These are phyloP conservation scores for Plutomurus gul DNA, from an alignment of 1,140 invertebrate species.

Conservation along the genomic window DNA sequence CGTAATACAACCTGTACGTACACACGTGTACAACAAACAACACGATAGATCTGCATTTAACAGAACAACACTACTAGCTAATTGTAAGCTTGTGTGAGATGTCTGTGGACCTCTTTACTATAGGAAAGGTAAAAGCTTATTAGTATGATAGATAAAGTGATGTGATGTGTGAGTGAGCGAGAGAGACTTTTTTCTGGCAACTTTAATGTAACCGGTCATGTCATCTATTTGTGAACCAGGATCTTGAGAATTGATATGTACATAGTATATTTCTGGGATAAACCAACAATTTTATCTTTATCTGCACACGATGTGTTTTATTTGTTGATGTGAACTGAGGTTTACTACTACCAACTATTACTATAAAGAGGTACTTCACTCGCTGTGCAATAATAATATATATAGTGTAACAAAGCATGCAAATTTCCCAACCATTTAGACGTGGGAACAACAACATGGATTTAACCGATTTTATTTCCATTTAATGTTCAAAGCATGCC, in stretches of 20 bases:
- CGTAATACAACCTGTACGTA: not conserved
- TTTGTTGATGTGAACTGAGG: not conserved
- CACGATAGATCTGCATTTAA: too few relatives aligned
- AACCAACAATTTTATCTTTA: slow-evolving; percentile 4
- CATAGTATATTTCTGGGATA: slow-evolving; percentile 8
- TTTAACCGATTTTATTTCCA: slow-evolving; percentile 31
- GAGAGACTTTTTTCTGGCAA: slow-evolving; percentile 16
- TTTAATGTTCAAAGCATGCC: slow-evolving; percentile 13
- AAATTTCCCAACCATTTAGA: slow-evolving; percentile 30
- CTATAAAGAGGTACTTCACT: too few relatives aligned
- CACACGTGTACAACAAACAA: not conserved
- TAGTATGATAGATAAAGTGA: not conserved
- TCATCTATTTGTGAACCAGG: slow-evolving; percentile 35
- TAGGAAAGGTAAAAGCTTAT: not conserved
- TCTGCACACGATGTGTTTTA: not conserved
- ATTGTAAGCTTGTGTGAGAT: too few relatives aligned
- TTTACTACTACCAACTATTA: too few relatives aligned
- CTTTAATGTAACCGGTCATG: slow-evolving; percentile 33
- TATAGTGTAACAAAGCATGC: slow-evolving; percentile 7
- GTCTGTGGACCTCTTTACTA: too few relatives aligned
- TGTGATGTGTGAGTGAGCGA: not conserved
- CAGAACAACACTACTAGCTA: too few relatives aligned
- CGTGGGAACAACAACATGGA: slow-evolving; percentile 30
- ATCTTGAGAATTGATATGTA: slow-evolving; percentile 14
- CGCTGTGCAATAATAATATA: not conserved